Percentiles rank a stretch among this genome's conserved stretches.
phyloP scores from a whole-genome alignment of 2,888 invertebrate species.

The Himalopsyche japonica region DNA sequence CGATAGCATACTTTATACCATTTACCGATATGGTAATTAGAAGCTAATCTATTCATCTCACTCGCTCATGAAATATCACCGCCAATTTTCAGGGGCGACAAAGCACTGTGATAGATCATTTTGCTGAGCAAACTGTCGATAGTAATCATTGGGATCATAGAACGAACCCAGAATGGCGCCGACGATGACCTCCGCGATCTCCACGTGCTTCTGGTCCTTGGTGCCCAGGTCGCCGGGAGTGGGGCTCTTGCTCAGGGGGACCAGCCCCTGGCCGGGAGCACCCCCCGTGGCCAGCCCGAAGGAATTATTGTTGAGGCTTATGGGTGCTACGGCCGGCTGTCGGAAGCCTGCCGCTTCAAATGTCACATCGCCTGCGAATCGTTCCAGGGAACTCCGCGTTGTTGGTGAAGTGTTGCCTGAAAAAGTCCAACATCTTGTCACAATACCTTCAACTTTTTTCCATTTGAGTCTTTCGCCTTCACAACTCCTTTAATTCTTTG shows the following conservation, averaged over 20 bases:
- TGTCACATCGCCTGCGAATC: constrained; percentile 74
- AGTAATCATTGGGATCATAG: background rate
- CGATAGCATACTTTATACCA: background rate
- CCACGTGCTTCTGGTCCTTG: constrained; percentile 88
- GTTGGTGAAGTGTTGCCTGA: constrained; percentile 68
- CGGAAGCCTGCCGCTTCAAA: constrained; percentile 68
- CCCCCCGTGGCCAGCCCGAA: constrained; percentile 75
- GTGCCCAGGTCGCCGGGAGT: constrained; percentile 76
- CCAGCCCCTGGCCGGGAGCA: constrained; percentile 66
- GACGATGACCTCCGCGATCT: constrained; percentile 94
- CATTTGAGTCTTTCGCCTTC: too few species aligned
- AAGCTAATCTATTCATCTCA: background rate
- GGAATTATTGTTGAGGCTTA: constrained; percentile 83
- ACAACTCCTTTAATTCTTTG: too few species aligned
- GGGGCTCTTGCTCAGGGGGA: constrained; percentile 79
- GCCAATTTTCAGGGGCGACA: background rate
- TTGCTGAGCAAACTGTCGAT: background rate
- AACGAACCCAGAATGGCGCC: constrained; percentile 86
- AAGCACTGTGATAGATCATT: background rate
- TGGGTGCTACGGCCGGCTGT: constrained; percentile 73
- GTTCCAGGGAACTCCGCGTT: constrained; percentile 70
- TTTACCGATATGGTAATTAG: background rate
- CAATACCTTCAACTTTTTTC: too few species aligned
- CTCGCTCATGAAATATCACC: background rate
- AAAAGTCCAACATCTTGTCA: constrained; percentile 30